Percentiles rank a stretch among this genome's conserved stretches.
Evolutionary conservation across 2,888 invertebrate genomes (phyloP).

Genomic region (Dryobotodes eremita): DNA sequence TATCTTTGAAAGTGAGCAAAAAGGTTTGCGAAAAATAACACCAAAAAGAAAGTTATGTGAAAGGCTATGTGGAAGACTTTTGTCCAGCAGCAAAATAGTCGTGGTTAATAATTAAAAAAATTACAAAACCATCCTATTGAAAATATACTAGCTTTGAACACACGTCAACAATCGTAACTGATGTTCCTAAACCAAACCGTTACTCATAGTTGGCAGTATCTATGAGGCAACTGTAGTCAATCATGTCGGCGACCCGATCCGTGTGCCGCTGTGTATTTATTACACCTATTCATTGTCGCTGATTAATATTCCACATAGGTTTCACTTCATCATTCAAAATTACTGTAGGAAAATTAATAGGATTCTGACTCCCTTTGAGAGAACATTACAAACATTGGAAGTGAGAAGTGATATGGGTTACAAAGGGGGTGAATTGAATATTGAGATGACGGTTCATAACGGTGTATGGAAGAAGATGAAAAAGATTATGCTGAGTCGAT

Average conservation of each 20-base stretch:
- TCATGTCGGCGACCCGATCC: slow-evolving; percentile 31
- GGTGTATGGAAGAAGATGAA: neutral
- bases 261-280: slow-evolving; percentile 31
- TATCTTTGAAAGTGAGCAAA: neutral
- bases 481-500: neutral
- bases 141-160: neutral
- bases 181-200: slow-evolving; percentile 18
- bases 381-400: neutral
- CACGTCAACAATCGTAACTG: slow-evolving; percentile 1
- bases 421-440: neutral
- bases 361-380: neutral
- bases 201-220: slow-evolving; percentile 42
- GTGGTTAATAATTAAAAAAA: neutral
- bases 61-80: neutral
- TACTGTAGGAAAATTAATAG: neutral
- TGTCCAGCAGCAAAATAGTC: neutral
- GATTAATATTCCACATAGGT: slow-evolving; percentile 27
- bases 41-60: neutral
- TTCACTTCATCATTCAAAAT: slow-evolving; percentile 35
- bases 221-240: slow-evolving; percentile 18
- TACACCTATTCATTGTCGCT: slow-evolving; percentile 38
- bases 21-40: neutral
- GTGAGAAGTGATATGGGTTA: neutral
- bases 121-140: neutral
- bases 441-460: neutral